Evolutionary conservation across 1,140 invertebrate species (phyloP), one percentile per base, ranked within the genome.

Genomic region (Spodoptera frugiperda): DNA sequence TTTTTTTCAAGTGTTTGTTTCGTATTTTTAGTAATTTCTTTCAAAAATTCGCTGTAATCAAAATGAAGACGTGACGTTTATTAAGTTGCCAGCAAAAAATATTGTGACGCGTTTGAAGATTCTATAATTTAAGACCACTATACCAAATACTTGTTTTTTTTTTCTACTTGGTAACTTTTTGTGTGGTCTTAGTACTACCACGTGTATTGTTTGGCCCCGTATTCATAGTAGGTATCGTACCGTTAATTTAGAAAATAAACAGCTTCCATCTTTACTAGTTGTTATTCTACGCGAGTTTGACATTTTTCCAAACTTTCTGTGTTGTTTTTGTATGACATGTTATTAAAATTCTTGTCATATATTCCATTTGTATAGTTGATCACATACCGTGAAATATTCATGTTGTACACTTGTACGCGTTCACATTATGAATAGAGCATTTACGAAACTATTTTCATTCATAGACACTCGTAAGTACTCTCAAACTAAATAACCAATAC

Each of bases 331-430:
- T 65, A 19, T 65, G 61, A 25, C 49, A 61, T 17, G 30, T 39
- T 61, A 39, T 61, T 61, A 33, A 65, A 65, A 65, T 65, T 65
- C 61, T 17, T 65, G 46, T 65, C 61, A 21, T 49, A 65, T 3
- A 21, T 46, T 25, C 61, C 39, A 65, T 65, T 65, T 65, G 46
- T 46, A 53, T 17, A 70, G n/a, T 33, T 49, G 46, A 70, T 51
- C 65, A 70, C 8, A 51, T 14, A 49, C 5, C 65, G 65, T 70
- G 33, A 70, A 70, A 53, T 70, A 33, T 39, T 53, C 65, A 70
- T 70, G 65, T 51, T 15, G 3, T 11, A 49, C 21, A 49, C 4
- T 49, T 33, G 49, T n/a, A 21, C 44, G 5, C 25, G 65, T n/a
- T 33, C 19, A 33, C 14, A 55, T 30, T 25, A 4, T 46, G 33